Base-by-base conservation (phyloP, 2,888 invertebrate species). In the Panzeria rudis region DNA sequence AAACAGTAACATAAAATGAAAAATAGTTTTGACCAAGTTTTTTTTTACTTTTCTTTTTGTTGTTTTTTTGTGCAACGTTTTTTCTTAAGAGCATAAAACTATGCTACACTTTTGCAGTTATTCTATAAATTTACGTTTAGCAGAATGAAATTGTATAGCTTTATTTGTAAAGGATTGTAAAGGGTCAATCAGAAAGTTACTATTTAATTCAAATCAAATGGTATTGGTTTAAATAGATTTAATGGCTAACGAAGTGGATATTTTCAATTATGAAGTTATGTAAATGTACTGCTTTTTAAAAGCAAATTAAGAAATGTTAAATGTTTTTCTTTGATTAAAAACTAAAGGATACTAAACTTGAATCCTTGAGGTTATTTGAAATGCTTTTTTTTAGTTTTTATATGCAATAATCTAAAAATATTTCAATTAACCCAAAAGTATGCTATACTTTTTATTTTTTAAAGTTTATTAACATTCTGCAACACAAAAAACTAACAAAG, bases 51-150 rank as follows among this genome's bases (percentile, higher is more conserved):
- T n/a, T n/a, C n/a, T n/a, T n/a, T n/a, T n/a, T n/a, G n/a, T n/a
- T n/a, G n/a, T n/a, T n/a, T n/a, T n/a, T n/a, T n/a, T n/a, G n/a
- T n/a, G n/a, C n/a, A n/a, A n/a, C n/a, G 1, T 32, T 13, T 68
- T 25, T 52, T 3, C 44, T 41, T 23, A 4, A 15, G 9, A 41
- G 62, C 23, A 41, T 32, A 47, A 72, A 72, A 44, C 4, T 73
- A 50, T 61, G 23, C 72, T 61, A 4, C 47, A 32, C 20, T 20
- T 20, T 41, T 54, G 6, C 25, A 4, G 23, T 23, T 52, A 1
- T 23, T 52, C 4, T 13, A 5, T 15, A 54, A 17, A 17, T 17
- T 47, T 25, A 25, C 4, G 25, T 25, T 52, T 20, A 54, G 13
- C 6, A 5, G 4, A 44, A n/a, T 3, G 44, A 44, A 15, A 44